phyloP scores from a whole-genome alignment of 1,140 invertebrate genomes.

The Pogonus chalceus region DNA sequence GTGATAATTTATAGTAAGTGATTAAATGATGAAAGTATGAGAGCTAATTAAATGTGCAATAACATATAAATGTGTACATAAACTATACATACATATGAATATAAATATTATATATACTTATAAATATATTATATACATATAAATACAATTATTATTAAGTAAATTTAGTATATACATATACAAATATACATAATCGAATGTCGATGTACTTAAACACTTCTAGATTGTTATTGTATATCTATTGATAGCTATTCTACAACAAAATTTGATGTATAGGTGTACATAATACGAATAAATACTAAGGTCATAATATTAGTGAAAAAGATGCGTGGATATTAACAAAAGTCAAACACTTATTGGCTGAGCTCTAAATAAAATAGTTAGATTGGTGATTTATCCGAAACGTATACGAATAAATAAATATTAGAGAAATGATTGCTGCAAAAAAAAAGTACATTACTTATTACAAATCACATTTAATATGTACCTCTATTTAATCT shows the following conservation, averaged over 20 bases:
- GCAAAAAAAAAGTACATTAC: no score
- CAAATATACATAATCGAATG: neutral
- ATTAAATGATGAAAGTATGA: no score
- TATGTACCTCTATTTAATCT: no score
- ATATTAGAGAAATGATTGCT: neutral
- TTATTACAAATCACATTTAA: no score
- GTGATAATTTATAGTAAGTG: slow-evolving; percentile 11
- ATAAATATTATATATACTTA: slow-evolving; percentile 23
- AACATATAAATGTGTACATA: slow-evolving; percentile 26
- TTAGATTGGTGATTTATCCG: slow-evolving; percentile 15
- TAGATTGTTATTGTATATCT: slow-evolving; percentile 1
- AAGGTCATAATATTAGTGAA: slow-evolving; percentile 5
- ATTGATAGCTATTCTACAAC: slow-evolving; percentile 3
- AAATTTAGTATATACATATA: neutral
- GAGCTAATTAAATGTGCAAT: slow-evolving; percentile 34
- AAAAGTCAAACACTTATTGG: slow-evolving; percentile 5
- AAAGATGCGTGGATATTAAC: neutral
- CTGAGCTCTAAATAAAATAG: slow-evolving; percentile 5
- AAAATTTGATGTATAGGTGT: slow-evolving; percentile 34
- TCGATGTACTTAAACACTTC: neutral
- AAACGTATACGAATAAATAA: slow-evolving; percentile 27
- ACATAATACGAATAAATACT: slow-evolving; percentile 21
- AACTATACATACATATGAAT: neutral
- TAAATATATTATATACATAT: slow-evolving; percentile 21
- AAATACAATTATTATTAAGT: neutral